phyloP scores from a whole-genome alignment of 2,888 invertebrate species.

The Pheosia gnoma region DNA sequence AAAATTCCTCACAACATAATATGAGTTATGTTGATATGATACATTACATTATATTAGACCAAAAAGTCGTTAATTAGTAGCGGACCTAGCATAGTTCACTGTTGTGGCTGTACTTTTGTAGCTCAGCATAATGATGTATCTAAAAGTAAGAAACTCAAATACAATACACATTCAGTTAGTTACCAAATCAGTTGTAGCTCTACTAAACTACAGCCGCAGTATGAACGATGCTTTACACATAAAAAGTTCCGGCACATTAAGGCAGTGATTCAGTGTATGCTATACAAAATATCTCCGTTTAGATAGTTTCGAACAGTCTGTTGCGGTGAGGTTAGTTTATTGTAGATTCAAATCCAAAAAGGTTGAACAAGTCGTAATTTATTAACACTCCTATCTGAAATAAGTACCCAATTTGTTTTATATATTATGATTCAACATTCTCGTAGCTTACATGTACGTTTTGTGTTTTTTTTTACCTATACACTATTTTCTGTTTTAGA shows the following conservation, averaged over 20 bases:
- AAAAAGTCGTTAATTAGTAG: constrained; percentile 51
- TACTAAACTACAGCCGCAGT: background rate
- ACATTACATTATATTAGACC: constrained; percentile 19
- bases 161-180: background rate
- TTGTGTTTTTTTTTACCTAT: constrained; percentile 79
- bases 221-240: constrained; percentile 37
- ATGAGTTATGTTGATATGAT: constrained; percentile 6
- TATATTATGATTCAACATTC: constrained; percentile 76
- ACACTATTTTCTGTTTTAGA: constrained; percentile 76
- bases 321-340: constrained; percentile 80
- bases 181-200: background rate
- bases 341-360: constrained; percentile 84
- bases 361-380: constrained; percentile 79
- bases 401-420: constrained; percentile 65
- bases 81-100: constrained; percentile 33
- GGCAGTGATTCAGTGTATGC: constrained; percentile 82
- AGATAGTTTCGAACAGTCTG: constrained; percentile 81
- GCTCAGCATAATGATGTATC: background rate
- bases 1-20: constrained; percentile 14
- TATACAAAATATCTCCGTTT: constrained; percentile 81
- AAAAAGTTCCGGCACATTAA: constrained; percentile 80
- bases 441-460: constrained; percentile 82
- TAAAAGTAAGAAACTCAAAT: background rate
- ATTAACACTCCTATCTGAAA: constrained; percentile 74
- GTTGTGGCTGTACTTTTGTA: constrained; percentile 12